Evolutionary conservation across 2,113 vertebrate genomes (phyloP), one percentile per base, ranked within the genome.

Genomic region (Passer domesticus): DNA sequence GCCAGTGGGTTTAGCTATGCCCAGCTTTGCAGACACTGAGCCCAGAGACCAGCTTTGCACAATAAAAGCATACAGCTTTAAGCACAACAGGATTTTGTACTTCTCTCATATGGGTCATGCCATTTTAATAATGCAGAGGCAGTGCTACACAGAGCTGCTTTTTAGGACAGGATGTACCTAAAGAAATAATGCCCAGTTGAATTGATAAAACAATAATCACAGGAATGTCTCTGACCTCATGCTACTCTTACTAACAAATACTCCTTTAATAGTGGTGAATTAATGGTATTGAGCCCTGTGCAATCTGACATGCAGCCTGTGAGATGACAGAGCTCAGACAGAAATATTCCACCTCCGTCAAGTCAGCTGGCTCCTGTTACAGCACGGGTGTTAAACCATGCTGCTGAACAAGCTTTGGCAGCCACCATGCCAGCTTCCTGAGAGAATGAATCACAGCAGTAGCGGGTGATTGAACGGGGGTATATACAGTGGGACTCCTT

Each of bases 261-360:
- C 66, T 94, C 91, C 58, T 94, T 94, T 95, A 96, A 68, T 64
- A 88, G 84, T 18, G 70, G 73, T 92, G 97, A 94, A 96, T 95
- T 87, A 89, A 82, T 87, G 52, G 18, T 55, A 90, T 64, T 35
- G 56, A 93, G 79, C 64, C 43, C 28, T 19, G 55, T 69, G 59
- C 28, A 62, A 89, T 90, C 87, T 13, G 33, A 89, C 83, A 35
- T 31, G 69, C 80, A 46, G 72, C 78, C 83, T 74, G 89, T 59
- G 75, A 95, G 94, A 35, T 76, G 92, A 93, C 89, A 90, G 64
- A 2, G 15, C 75, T 50, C 74, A 91, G 95, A 92, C 79, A 87
- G 86, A 95, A 96, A 95, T 92, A 90, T 72, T 77, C 69, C 67
- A 76, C 64, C 89, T 53, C 56, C 0, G 1, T 89, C 85, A 73